These are phyloP conservation scores for Allobates femoralis DNA, from an alignment of 2,797 vertebrate genomes.

Conservation along the genomic window DNA sequence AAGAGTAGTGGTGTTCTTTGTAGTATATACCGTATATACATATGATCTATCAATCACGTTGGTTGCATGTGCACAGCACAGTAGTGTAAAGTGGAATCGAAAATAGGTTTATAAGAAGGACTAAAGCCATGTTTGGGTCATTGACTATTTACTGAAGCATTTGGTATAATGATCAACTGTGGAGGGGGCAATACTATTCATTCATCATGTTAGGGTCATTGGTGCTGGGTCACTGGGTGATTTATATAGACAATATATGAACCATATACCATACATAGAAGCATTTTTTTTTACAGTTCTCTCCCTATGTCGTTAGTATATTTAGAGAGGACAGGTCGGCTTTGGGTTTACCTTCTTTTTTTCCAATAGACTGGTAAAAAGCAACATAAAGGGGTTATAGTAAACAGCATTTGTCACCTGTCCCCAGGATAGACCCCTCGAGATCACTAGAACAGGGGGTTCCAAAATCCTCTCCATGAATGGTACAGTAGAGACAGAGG, in stretches of 20 bases:
- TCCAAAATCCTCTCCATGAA: too few species aligned
- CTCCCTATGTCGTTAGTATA: background rate
- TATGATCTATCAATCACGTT: background rate
- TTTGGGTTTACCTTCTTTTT: too few species aligned
- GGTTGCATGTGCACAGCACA: background rate
- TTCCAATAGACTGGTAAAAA: too few species aligned
- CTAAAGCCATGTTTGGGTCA: background rate
- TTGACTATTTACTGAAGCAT: conserved; percentile 11
- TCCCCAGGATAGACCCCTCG: too few species aligned
- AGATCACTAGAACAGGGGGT: too few species aligned
- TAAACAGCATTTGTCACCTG: too few species aligned
- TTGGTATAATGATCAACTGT: conserved; percentile 11
- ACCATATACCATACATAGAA: background rate
- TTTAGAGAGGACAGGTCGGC: too few species aligned
- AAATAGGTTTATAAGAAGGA: background rate
- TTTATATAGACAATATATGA: background rate
- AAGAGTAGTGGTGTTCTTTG: background rate
- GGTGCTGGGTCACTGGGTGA: background rate
- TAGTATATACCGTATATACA: background rate
- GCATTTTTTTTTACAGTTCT: background rate
- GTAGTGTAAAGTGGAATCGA: background rate
- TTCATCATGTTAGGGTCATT: background rate
- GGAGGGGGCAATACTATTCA: background rate
- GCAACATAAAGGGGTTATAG: too few species aligned
- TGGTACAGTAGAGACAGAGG: too few species aligned